These are phyloP conservation scores for Hyles lineata DNA, from an alignment of 2,888 invertebrate species.

Conservation along the genomic window DNA sequence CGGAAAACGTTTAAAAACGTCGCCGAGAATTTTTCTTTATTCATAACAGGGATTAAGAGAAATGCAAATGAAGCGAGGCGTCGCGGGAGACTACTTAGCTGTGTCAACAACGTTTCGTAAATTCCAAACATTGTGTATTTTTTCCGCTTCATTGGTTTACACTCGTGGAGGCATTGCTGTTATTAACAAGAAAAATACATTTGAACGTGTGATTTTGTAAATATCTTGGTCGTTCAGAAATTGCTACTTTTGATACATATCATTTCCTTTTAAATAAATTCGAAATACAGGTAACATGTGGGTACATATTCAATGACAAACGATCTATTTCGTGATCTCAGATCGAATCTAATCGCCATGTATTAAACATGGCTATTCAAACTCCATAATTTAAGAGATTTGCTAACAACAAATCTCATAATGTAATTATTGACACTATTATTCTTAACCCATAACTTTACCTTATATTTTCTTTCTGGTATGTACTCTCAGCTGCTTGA, in stretches of 20 bases:
- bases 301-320: background rate
- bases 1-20: conserved; percentile 74
- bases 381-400: too few species aligned
- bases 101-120: conserved; percentile 77
- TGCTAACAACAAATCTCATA: too few species aligned
- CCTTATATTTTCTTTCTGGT: too few species aligned
- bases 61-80: conserved; percentile 83
- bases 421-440: too few species aligned
- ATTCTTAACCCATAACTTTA: too few species aligned
- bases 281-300: too few species aligned
- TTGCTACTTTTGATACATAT: background rate
- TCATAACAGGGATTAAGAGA: conserved; percentile 84
- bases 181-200: conserved; percentile 3
- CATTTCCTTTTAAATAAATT: background rate
- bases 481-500: too few species aligned
- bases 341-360: background rate
- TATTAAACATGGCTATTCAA: background rate
- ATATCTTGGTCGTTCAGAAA: background rate
- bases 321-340: background rate
- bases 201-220: background rate
- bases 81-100: conserved; percentile 79
- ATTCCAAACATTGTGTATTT: conserved; percentile 56
- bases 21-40: conserved; percentile 83
- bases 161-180: conserved; percentile 38
- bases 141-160: conserved; percentile 52